Percentiles rank a stretch among this genome's conserved stretches.
Conservation (phyloP, 2,888 invertebrate species). For the Hofmannophila pseudospretella region DNA sequence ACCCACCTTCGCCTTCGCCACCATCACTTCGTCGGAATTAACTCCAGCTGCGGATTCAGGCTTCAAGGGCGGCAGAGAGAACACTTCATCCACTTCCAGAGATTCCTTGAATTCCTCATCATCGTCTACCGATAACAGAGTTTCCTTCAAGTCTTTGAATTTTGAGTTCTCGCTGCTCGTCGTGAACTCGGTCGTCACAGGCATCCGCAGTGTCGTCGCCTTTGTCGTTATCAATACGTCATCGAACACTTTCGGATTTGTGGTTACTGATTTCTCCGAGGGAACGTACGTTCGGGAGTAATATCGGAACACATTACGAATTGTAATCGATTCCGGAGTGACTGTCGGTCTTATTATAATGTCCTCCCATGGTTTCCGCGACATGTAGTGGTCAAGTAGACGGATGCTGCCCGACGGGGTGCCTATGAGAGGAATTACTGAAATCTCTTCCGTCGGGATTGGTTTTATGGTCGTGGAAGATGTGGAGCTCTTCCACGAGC, state of each 20-base stretch:
- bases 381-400: slow-evolving; percentile 47
- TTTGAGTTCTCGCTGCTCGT: slow-evolving; percentile 44
- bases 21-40: slow-evolving; percentile 64
- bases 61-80: slow-evolving; percentile 61
- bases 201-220: slow-evolving; percentile 36
- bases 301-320: slow-evolving; percentile 50
- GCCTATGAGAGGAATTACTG: slow-evolving; percentile 40
- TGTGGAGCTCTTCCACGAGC: slow-evolving; percentile 56
- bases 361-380: slow-evolving; percentile 62
- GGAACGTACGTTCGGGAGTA: slow-evolving; percentile 44
- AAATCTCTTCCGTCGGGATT: slow-evolving; percentile 47
- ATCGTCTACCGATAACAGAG: slow-evolving; percentile 62
- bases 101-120: slow-evolving; percentile 70
- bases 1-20: slow-evolving; percentile 44
- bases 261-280: slow-evolving; percentile 44
- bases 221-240: slow-evolving; percentile 61
- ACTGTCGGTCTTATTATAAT: slow-evolving; percentile 58
- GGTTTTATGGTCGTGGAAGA: slow-evolving; percentile 48
- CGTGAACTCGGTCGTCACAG: slow-evolving; percentile 38
- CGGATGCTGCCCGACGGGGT: slow-evolving; percentile 52
- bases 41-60: slow-evolving; percentile 43
- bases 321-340: slow-evolving; percentile 50
- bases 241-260: slow-evolving; percentile 46
- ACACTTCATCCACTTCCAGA: slow-evolving; percentile 66
- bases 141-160: slow-evolving; percentile 61